These are phyloP conservation scores for Atta colombica DNA, from an alignment of 1,140 invertebrate species.

Conservation along the genomic window DNA sequence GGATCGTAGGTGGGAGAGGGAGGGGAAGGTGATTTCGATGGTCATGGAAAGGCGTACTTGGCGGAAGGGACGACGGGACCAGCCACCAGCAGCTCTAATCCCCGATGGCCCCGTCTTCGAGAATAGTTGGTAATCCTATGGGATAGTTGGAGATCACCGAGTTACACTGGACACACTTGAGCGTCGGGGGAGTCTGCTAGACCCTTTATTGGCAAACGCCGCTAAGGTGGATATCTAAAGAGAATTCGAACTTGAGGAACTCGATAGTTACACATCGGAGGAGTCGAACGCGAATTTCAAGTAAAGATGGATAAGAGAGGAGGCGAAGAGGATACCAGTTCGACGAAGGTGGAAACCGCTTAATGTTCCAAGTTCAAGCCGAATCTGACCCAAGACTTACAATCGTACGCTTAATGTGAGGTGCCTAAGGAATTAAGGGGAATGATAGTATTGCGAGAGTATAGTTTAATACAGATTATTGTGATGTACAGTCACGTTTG, in stretches of 20 bases:
- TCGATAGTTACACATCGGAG: conserved; percentile 72
- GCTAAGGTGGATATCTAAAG: conserved; percentile 77
- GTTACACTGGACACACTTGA: conserved; percentile 82
- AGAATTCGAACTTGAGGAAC: conserved; percentile 77
- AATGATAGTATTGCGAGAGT: conserved; percentile 52
- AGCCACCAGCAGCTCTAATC: conserved; percentile 82
- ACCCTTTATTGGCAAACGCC: conserved; percentile 75
- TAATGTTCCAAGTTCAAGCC: conserved; percentile 74
- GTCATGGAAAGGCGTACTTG: conserved; percentile 73
- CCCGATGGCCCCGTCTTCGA: conserved; percentile 85
- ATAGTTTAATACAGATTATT: conserved; percentile 46
- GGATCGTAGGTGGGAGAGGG: not conserved
- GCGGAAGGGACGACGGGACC: conserved; percentile 68
- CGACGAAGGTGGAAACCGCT: conserved; percentile 73
- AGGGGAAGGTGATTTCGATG: conserved; percentile 70
- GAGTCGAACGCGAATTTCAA: conserved; percentile 66
- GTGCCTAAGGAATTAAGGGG: conserved; percentile 59
- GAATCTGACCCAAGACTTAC: conserved; percentile 72
- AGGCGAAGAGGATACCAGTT: conserved; percentile 37
- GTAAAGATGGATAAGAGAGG: conserved; percentile 58
- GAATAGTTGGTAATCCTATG: conserved; percentile 87
- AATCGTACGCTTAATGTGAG: conserved; percentile 73
- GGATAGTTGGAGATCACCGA: conserved; percentile 87
- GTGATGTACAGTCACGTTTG: not conserved
- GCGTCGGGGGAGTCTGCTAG: conserved; percentile 62